phyloP scores from a whole-genome alignment of 2,797 vertebrate genomes.

The Enteromius viviparus region DNA sequence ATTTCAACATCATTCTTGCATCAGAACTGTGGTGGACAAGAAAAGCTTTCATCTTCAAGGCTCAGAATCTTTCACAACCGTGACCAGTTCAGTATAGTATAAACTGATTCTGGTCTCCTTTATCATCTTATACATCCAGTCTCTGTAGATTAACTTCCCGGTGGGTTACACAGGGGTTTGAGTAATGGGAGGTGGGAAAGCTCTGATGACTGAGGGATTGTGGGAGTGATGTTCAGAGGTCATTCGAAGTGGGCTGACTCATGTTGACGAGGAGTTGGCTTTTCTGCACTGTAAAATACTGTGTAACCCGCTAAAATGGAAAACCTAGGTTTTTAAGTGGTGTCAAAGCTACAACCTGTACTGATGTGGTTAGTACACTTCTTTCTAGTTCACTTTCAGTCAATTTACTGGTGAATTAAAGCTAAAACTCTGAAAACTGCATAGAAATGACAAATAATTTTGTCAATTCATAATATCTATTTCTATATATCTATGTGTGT shows the following conservation, averaged over 20 bases:
- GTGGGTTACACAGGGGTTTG: not conserved
- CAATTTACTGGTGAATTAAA: not conserved
- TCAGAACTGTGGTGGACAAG: not conserved
- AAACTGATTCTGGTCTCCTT: not conserved
- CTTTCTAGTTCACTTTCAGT: not conserved
- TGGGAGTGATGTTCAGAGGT: conserved; percentile 19
- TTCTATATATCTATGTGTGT: no score
- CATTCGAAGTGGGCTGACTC: not conserved
- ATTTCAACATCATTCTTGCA: conserved; percentile 26
- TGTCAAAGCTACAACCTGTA: not conserved
- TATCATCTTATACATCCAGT: not conserved
- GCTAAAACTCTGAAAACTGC: not conserved
- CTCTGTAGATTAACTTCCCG: not conserved
- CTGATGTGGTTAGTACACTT: not conserved
- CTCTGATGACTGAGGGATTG: not conserved
- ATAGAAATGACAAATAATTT: not conserved
- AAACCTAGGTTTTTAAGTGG: not conserved
- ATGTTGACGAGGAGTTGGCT: not conserved
- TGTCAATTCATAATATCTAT: not conserved
- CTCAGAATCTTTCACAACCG: not conserved
- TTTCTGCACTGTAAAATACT: not conserved
- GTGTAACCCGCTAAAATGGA: not conserved
- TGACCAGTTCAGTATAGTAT: not conserved
- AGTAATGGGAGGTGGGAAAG: not conserved
- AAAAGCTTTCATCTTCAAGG: conserved; percentile 19